Evolutionary conservation across 1,140 invertebrate species (phyloP), one percentile per base, ranked within the genome.

Genomic region (Drosophila murphyi): DNA sequence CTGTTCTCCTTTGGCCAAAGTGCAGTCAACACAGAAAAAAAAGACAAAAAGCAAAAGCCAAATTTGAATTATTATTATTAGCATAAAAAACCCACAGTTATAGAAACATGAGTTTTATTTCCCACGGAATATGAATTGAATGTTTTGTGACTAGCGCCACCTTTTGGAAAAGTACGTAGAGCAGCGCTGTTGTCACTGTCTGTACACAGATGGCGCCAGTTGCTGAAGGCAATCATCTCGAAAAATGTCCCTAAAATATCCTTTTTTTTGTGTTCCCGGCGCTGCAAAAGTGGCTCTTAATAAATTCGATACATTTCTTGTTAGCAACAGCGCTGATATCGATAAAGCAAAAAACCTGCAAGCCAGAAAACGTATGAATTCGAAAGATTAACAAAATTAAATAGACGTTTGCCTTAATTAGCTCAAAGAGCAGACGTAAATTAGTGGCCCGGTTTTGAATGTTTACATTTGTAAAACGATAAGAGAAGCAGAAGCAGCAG

Each of bases 401-500:
- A 20, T 20, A 20, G 20, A 20, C 20, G 39, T n/a, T n/a, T 4
- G 4, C 8, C 39, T 43, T 43, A 43, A 43, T 43, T 43, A 43
- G 39, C 39, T 43, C 3, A 43, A 43, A n/a, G 39, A 43, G 39
- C 39, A n/a, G 39, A 8, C 4, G 10, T 4, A n/a, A 43, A 43
- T 43, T n/a, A 43, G 39, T n/a, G n/a, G 39, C 39, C 39, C 39
- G 39, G 39, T 43, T 6, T 20, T 35, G 43, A 60, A 35, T 60
- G 57, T 60, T 60, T 60, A 60, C 57, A 60, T 60, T 60, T 60
- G 35, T 12, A 45, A 29, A 34, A 60, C 39, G 57, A 35, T 20
- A 20, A 20, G 20, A 20, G 20, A 43, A 47, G 43, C 43, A 7
- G 2, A 3, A 31, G 7, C 39, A n/a, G 10, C 3, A 4, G 12